A percentile compares a stretch with the other conserved stretches of the same genome.
phyloP scores from a whole-genome alignment of 92 coral and sea anemone genomes.

The Virgularia gustaviana region DNA sequence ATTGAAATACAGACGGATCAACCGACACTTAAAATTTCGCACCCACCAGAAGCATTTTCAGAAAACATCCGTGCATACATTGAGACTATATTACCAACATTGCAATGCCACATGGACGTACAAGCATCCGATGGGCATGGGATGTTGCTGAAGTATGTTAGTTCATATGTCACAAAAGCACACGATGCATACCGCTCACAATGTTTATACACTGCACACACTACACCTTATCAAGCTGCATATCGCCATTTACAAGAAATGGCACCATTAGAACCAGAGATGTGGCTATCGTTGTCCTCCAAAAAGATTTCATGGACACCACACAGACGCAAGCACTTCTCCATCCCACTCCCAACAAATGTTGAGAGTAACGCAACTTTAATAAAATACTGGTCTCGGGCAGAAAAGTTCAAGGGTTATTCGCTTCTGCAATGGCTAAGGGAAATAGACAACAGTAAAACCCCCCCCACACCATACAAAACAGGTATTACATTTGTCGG shows the following conservation, averaged over 20 bases:
- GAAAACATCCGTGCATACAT: constrained; percentile 15
- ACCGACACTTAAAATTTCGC: neutral
- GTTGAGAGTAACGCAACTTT: neutral
- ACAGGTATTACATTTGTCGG: constrained; percentile 30
- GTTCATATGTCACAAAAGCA: constrained; percentile 7
- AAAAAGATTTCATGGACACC: constrained; percentile 3
- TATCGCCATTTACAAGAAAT: neutral
- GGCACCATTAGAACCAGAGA: neutral
- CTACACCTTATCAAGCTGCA: no score
- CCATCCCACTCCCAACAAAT: neutral
- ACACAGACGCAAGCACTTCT: neutral
- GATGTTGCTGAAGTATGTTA: constrained; percentile 5
- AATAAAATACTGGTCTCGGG: neutral
- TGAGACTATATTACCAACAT: neutral
- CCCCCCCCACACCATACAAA: neutral
- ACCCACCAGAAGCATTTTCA: constrained; percentile 28
- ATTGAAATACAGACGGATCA: neutral
- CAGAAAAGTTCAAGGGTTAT: neutral
- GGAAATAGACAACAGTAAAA: neutral
- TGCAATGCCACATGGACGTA: constrained; percentile 19
- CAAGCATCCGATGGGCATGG: constrained; percentile 15
- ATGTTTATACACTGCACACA: neutral
- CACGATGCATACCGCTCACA: constrained; percentile 5
- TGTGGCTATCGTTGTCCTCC: constrained; percentile 6
- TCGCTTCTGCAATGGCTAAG: constrained; percentile 24